Base-by-base conservation (phyloP, 1,140 invertebrate species). In the Portunus trituberculatus region DNA sequence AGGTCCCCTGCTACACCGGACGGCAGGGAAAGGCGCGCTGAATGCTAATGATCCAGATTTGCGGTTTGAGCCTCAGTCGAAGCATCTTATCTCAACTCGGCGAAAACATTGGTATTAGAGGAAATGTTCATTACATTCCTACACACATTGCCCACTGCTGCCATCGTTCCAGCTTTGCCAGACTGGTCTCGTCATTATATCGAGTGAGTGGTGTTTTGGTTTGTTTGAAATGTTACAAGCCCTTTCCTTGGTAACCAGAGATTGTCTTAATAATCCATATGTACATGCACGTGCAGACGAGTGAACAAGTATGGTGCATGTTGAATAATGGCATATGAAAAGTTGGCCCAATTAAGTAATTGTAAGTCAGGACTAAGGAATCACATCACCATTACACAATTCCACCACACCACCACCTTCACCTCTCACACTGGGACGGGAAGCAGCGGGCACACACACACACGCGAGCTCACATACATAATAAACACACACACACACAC, bases 41-140 rank as follows among this genome's bases (percentile, higher is more conserved):
- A 76, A 76, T 76, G 67, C 67, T 76, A 76, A 76, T 76, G 67
- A 76, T 76, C 67, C 67, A 76, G 67, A 76, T 76, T 76, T 76
- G 67, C 25, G 67, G 67, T 76, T 76, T 76, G 67, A 76, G 67
- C 20, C 67, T 76, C 67, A 76, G 67, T 76, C 67, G 67, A 76
- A 76, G 67, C 67, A 76, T 76, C 67, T 76, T 76, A 76, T 76
- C 67, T 76, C 67, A n/a, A n/a, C 67, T 25, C 67, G 16, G 67
- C 67, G 67, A 76, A 76, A 76, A 76, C 67, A 76, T 20, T 76
- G 67, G 67, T 20, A 76, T 76, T 76, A 76, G 25, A 76, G 67
- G 20, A 76, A n/a, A 76, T 76, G 67, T 76, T 76, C 67, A 76
- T 76, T 76, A n/a, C 67, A 76, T 76, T 76, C 67, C 67, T 8